These are phyloP conservation scores for Alethe diademata DNA, from an alignment of 2,113 vertebrate species.

Conservation along the genomic window DNA sequence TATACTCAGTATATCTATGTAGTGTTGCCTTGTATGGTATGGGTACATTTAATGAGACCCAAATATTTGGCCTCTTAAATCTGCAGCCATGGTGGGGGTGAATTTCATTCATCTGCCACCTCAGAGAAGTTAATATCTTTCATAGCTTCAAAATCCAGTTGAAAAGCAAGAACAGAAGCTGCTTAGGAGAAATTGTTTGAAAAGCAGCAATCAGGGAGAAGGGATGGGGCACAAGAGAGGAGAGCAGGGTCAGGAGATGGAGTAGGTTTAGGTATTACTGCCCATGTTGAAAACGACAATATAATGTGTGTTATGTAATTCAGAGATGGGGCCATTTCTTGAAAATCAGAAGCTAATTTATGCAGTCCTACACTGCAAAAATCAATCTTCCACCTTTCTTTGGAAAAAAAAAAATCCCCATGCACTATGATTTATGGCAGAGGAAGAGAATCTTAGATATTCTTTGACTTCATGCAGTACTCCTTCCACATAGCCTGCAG, in stretches of 20 bases:
- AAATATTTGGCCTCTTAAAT: not conserved
- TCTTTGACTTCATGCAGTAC: constrained; percentile 12
- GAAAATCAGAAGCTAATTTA: constrained; percentile 44
- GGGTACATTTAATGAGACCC: not conserved
- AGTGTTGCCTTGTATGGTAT: not conserved
- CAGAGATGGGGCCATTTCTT: constrained; percentile 20
- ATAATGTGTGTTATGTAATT: not conserved
- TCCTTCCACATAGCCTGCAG: constrained; percentile 42
- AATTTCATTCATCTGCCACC: not conserved
- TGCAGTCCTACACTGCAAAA: constrained; percentile 21
- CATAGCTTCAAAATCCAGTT: not conserved
- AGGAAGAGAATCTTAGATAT: constrained; percentile 55
- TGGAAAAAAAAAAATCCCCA: not conserved
- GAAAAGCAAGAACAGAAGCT: not conserved
- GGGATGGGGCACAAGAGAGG: not conserved
- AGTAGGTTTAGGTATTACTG: not conserved
- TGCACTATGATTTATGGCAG: constrained; percentile 26
- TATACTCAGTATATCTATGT: not conserved
- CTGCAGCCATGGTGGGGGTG: not conserved
- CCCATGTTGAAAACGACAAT: constrained; percentile 12
- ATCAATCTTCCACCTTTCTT: constrained; percentile 23
- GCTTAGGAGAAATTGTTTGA: not conserved
- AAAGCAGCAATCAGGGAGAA: not conserved
- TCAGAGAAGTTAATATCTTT: not conserved
- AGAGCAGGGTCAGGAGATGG: not conserved